Percentiles rank a stretch among this genome's conserved stretches.
These are phyloP conservation scores for Manduca sexta DNA, from an alignment of 1,140 invertebrate genomes.

Conservation along the genomic window DNA sequence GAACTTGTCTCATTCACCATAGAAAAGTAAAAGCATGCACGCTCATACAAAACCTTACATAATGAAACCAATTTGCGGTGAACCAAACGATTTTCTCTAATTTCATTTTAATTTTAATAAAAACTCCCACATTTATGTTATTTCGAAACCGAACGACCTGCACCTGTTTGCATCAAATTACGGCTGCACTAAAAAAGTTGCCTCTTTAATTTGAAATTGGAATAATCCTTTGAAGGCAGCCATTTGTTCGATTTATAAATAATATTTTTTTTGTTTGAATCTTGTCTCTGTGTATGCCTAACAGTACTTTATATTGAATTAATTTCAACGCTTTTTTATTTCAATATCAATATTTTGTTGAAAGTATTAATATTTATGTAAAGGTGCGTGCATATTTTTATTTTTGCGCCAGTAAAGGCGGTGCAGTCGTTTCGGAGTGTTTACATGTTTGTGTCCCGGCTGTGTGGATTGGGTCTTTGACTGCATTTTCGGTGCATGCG, in stretches of 20 bases:
- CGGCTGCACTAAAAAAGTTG: constrained; percentile 19
- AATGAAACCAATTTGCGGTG: constrained; percentile 41
- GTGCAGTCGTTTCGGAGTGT: constrained; percentile 44
- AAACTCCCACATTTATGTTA: constrained; percentile 26
- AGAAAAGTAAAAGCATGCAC: background rate
- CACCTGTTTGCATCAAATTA: constrained; percentile 53
- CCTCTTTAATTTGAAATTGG: constrained; percentile 4
- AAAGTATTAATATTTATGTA: too few relatives aligned
- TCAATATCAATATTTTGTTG: too few relatives aligned
- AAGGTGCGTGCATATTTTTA: background rate
- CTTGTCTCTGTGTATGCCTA: too few relatives aligned
- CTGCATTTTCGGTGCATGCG: constrained; percentile 47
- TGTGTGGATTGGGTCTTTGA: constrained; percentile 57
- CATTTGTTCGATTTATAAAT: too few relatives aligned
- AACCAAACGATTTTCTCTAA: constrained; percentile 51
- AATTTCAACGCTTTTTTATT: too few relatives aligned
- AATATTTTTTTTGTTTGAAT: too few relatives aligned
- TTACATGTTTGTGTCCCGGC: constrained; percentile 52
- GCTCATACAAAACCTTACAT: background rate
- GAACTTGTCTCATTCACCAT: background rate
- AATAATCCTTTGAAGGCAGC: too few relatives aligned
- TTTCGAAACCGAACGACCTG: constrained; percentile 29
- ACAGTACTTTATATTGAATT: too few relatives aligned
- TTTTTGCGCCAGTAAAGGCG: constrained; percentile 31
- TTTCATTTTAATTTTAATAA: constrained; percentile 60